Conservation (phyloP, 2,113 vertebrate species). For the Triplophysa rosa region DNA sequence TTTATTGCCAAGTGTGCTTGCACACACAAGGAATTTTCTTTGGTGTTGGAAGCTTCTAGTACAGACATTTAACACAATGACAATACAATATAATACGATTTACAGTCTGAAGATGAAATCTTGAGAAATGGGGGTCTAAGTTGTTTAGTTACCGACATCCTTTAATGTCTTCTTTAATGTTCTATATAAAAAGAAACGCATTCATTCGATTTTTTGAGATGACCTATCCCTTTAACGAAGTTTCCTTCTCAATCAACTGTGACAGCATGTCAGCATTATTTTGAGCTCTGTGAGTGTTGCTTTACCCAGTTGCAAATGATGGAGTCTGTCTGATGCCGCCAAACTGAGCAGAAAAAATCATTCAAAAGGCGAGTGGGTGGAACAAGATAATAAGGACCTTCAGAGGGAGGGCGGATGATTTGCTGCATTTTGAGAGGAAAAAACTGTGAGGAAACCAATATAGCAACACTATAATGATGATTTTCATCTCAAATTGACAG, state of each 20-base stretch:
- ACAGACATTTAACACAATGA: too few relatives aligned
- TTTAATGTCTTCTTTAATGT: too few relatives aligned
- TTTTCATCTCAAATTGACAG: not conserved
- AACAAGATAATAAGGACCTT: slow-evolving; percentile 30
- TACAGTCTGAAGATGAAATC: too few relatives aligned
- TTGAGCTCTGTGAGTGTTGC: not conserved
- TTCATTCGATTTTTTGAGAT: not conserved
- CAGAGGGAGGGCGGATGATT: not conserved
- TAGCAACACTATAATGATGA: slow-evolving; percentile 5
- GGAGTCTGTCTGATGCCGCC: slow-evolving; percentile 11
- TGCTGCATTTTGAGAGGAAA: not conserved
- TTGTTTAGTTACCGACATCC: too few relatives aligned
- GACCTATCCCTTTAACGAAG: not conserved
- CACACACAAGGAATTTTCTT: too few relatives aligned
- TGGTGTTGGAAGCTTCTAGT: too few relatives aligned
- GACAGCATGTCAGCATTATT: slow-evolving; percentile 14
- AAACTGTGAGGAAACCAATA: slow-evolving; percentile 2
- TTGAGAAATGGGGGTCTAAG: too few relatives aligned
- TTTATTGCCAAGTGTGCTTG: too few relatives aligned
- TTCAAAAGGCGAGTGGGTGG: slow-evolving; percentile 18
- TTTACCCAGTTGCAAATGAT: slow-evolving; percentile 12
- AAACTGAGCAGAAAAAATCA: slow-evolving; percentile 16
- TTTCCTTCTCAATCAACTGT: slow-evolving; percentile 1
- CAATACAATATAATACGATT: too few relatives aligned
- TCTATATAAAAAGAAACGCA: too few relatives aligned